These are phyloP conservation scores for Varanus komodoensis DNA, from an alignment of 2,113 vertebrate genomes.

Conservation along the genomic window DNA sequence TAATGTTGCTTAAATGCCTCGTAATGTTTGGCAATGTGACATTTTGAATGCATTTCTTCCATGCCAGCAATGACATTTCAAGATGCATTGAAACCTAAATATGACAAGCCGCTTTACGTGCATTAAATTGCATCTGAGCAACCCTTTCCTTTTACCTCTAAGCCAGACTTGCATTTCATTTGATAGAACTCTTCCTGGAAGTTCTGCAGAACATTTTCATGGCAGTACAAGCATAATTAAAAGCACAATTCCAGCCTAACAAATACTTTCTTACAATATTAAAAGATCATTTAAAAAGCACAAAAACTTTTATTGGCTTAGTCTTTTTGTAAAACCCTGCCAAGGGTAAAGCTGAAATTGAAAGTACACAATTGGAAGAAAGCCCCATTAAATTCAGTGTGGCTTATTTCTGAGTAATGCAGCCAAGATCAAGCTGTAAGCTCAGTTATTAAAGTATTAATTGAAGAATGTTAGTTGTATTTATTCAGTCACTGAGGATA, in stretches of 20 bases:
- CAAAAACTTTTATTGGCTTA: background rate
- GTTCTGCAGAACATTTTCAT: slow-evolving; percentile 40
- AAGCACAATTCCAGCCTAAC: slow-evolving; percentile 62
- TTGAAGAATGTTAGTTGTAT: background rate
- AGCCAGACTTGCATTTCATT: slow-evolving; percentile 58
- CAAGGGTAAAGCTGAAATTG: background rate
- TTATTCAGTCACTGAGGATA: background rate
- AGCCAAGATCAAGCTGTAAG: background rate
- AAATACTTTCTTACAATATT: background rate
- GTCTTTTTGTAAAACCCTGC: background rate
- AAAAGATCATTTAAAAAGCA: background rate
- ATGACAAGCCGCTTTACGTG: slow-evolving; percentile 60
- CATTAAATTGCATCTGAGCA: slow-evolving; percentile 59
- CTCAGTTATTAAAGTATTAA: background rate
- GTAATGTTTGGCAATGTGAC: slow-evolving; percentile 42
- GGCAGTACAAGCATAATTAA: slow-evolving; percentile 66
- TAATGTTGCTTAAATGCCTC: slow-evolving; percentile 40
- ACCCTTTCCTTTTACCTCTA: slow-evolving; percentile 42
- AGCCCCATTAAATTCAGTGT: background rate
- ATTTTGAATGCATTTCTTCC: slow-evolving; percentile 43
- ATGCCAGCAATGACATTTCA: slow-evolving; percentile 56
- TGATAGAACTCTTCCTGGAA: slow-evolving; percentile 46
- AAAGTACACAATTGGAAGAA: background rate
- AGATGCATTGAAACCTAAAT: slow-evolving; percentile 46
- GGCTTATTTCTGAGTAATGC: background rate